Percentiles rank a stretch among this genome's conserved stretches.
Evolutionary conservation across 2,113 vertebrate species (phyloP).

Genomic region (Pristiophorus japonicus): DNA sequence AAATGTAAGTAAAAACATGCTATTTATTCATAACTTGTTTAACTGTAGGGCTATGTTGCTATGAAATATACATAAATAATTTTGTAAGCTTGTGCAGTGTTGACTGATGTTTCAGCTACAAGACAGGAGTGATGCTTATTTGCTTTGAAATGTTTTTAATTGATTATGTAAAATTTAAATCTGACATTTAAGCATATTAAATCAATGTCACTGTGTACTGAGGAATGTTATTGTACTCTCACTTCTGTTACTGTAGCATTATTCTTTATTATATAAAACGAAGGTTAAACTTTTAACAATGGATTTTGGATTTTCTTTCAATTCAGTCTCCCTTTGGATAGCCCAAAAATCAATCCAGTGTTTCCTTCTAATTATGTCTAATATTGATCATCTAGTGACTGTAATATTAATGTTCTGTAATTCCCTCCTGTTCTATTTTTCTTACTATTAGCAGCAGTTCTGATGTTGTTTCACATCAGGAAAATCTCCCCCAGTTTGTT

Average conservation of each 20-base stretch:
- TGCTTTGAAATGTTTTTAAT: not conserved
- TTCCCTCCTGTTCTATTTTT: not conserved
- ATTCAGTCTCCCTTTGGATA: not conserved
- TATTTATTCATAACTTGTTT: not conserved
- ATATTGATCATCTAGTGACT: not conserved
- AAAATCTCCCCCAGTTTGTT: not conserved
- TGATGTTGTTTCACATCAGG: not conserved
- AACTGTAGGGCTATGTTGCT: not conserved
- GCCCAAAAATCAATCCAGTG: not conserved
- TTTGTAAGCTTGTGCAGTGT: not conserved
- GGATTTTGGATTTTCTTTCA: not conserved
- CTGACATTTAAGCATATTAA: not conserved
- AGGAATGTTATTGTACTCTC: not conserved
- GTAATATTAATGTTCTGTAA: not conserved
- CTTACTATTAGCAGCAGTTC: not conserved
- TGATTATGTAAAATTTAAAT: not conserved
- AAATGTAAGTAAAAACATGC: conserved; percentile 54
- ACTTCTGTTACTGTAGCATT: not conserved
- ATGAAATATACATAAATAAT: not conserved
- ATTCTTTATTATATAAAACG: not conserved
- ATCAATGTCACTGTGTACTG: not conserved
- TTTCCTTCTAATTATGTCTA: not conserved
- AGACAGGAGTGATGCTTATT: not conserved
- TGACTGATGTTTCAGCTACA: not conserved
- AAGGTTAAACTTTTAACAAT: not conserved